Evolutionary conservation across 2,888 invertebrate species (phyloP).

Genomic region (Coremacera marginata): DNA sequence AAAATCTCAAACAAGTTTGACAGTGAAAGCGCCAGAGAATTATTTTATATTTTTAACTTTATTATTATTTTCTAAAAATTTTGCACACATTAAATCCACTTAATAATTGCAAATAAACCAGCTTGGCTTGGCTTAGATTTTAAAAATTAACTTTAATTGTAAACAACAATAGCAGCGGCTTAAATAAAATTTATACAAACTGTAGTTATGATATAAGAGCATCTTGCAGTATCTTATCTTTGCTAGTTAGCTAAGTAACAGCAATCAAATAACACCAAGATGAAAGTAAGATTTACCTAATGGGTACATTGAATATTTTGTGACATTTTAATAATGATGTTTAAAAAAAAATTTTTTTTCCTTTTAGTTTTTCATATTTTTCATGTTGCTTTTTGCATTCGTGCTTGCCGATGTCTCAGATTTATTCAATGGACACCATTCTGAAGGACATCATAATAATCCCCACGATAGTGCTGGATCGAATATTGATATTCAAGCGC

Average conservation of each 20-base stretch:
- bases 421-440: slow-evolving; percentile 13
- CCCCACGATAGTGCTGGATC: background rate
- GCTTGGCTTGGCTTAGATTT: no score
- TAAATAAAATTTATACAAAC: no score
- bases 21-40: no score
- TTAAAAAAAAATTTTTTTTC: background rate
- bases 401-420: slow-evolving; percentile 45
- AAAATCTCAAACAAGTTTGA: no score
- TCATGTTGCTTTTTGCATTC: slow-evolving; percentile 39
- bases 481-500: no score
- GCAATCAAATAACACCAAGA: background rate
- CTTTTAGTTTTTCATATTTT: slow-evolving; percentile 34
- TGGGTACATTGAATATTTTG: no score
- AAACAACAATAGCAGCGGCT: no score
- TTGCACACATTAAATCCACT: no score
- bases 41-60: no score
- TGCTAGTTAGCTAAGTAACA: background rate
- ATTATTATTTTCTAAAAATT: no score
- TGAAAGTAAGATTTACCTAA: slow-evolving; percentile 35
- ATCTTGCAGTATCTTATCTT: background rate
- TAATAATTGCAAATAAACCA: no score
- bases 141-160: no score
- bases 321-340: background rate
- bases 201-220: background rate
- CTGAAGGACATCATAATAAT: background rate